Evolutionary conservation across 2,888 invertebrate species (phyloP), one percentile per base, ranked within the genome.

Genomic region (Neelides folsomi): DNA sequence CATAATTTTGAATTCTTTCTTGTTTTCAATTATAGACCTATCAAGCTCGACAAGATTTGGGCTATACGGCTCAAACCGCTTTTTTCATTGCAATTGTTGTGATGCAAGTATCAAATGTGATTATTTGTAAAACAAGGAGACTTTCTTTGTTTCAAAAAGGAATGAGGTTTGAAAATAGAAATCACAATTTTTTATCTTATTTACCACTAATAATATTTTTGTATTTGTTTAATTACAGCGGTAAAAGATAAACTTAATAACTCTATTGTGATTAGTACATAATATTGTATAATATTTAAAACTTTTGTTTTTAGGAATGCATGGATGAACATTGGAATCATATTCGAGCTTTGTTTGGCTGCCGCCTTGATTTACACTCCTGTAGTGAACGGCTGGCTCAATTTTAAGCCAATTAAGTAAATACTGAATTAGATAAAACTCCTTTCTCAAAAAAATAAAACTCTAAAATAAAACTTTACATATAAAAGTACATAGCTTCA

Each of bases 131-230:
- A 46, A 62, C 62, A 5, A 38, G 62, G 34, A 41, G 64, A 38
- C 49, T 59, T 43, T 57, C 57, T 37, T 35, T 64, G 8, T 55
- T 61, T 47, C 56, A 58, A 41, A 55, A 63, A 41, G 62, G 62
- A 27, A 57, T 80, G 77, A 50, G 43, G 63, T 63, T 51, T 40
- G 52, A 44, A n/a, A 7, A 13, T 6, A n/a, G 10, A n/a, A 3
- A 2, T 8, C 9, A 34, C 10, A 45, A n/a, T 19, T 18, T 46
- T 13, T 15, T 7, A 5, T 35, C 13, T 15, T 34, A 9, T 10
- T 12, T 18, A 18, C 12, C 35, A 15, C 34, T 39, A 13, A 9
- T 13, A 27, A 47, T 37, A 48, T 12, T 47, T 9, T 13, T 15
- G 13, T 7, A 34, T 19, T 8, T 18, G 7, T 43, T n/a, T n/a